A percentile compares a stretch with the other conserved stretches of the same genome.
Conservation (phyloP, 2,797 vertebrate genomes). For the Dendrocincla fuliginosa region DNA sequence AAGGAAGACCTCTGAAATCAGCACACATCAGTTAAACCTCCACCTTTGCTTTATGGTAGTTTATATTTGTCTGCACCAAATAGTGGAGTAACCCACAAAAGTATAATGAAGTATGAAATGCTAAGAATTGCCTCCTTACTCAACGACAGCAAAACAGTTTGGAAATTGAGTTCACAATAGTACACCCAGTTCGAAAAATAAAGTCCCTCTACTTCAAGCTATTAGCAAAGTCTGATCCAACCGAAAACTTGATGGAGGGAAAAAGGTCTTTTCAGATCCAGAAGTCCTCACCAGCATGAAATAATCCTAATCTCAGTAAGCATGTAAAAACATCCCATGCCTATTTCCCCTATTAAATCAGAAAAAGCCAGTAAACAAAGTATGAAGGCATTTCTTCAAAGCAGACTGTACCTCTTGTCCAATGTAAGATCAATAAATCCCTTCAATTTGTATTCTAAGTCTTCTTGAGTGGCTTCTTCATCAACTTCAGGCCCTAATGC, state of each 20-base stretch:
- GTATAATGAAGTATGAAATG: not conserved
- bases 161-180: not conserved
- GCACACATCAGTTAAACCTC: not conserved
- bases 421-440: slow-evolving; percentile 94
- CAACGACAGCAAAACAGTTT: not conserved
- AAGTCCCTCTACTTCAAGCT: not conserved
- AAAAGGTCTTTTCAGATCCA: not conserved
- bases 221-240: not conserved
- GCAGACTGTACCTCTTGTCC: slow-evolving; percentile 88
- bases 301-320: not conserved
- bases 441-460: slow-evolving; percentile 95
- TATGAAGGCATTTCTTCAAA: not conserved
- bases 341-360: not conserved
- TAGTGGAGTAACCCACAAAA: not conserved
- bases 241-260: rapidly evolving
- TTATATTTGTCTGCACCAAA: not conserved
- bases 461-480: slow-evolving; percentile 91
- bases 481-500: slow-evolving; percentile 85
- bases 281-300: not conserved
- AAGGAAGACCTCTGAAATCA: not conserved
- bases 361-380: not conserved
- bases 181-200: not conserved
- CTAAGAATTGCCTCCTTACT: not conserved
- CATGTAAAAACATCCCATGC: not conserved
- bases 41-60: not conserved